Evolutionary conservation across 2,797 vertebrate genomes (phyloP), one percentile per base, ranked within the genome.

Genomic region (Setipinna tenuifilis): DNA sequence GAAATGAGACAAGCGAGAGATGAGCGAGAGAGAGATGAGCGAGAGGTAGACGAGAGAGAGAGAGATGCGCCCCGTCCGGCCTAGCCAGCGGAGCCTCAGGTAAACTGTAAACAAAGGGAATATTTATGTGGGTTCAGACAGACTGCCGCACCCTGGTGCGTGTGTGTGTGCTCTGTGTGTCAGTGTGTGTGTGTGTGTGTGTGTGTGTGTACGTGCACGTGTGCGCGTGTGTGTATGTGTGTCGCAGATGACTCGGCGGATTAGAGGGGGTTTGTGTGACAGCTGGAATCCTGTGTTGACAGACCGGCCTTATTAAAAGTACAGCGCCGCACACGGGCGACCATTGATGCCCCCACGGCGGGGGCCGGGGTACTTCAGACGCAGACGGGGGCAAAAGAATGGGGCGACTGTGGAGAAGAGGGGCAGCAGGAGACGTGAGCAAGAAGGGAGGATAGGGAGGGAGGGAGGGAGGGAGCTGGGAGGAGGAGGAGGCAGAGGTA

Each of bases 261-360:
- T 96, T 96, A 96, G 93, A 92, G 86, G 89, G 87, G 86, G 91
- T 88, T 90, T 90, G 88, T 93, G 89, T 90, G 94, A 94, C 90
- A 86, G 82, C 88, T 90, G 35, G 89, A 95, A 94, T 92, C 91
- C 88, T 83, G 93, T 86, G 96, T 91, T 97, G 96, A 97, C 94
- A 96, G 96, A 96, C 89, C 81, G 83, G 91, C 93, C 96, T 96
- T 96, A 97, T 96, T 96, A 96, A 96, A 95, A 96, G 91, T 21
- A 71, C 87, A 89, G 89, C 86, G 88, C 85, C 89, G 89, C 92
- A 91, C 93, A 94, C 88, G 81, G 90, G 48, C 82, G 91, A 91
- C 91, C 65, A 91, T 91, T 95, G 95, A 95, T 0, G 41, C 85
- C 90, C 90, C 91, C 89, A 93, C 91, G 50, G 17, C 19, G 2